Conservation (phyloP, 2,888 invertebrate species). For the Xestia xanthographa region DNA sequence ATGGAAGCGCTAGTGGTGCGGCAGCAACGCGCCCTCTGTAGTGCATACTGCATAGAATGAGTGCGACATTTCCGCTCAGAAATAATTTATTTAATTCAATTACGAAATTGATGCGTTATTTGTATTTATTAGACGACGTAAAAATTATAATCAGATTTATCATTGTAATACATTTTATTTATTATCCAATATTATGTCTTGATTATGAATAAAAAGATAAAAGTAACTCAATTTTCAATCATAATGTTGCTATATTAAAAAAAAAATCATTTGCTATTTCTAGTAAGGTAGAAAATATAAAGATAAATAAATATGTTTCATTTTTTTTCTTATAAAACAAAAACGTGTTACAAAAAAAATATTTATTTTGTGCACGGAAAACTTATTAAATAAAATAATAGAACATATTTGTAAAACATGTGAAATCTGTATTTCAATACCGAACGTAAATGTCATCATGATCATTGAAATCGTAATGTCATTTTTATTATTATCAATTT, state of each 20-base stretch:
- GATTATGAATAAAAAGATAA: rapidly evolving
- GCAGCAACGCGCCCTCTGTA: slow-evolving; percentile 36
- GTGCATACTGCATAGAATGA: neutral
- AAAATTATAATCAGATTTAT: neutral
- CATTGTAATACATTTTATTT: rapidly evolving
- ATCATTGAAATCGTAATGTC: slow-evolving; percentile 67
- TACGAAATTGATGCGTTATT: neutral
- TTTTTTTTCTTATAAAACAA: neutral
- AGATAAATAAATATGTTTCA: too few relatives aligned
- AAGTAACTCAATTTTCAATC: neutral
- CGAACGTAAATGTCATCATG: slow-evolving; percentile 60
- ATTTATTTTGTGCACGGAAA: neutral
- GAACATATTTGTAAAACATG: neutral
- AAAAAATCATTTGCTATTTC: neutral
- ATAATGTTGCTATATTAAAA: slow-evolving; percentile 38
- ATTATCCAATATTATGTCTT: neutral
- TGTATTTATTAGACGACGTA: rapidly evolving
- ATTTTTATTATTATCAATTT: slow-evolving; percentile 73
- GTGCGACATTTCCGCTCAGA: slow-evolving; percentile 48
- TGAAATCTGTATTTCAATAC: slow-evolving; percentile 54
- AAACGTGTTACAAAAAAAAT: neutral
- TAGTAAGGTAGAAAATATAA: slow-evolving; percentile 1
- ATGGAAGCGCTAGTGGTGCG: slow-evolving; percentile 74
- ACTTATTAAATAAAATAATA: neutral
- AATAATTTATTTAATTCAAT: neutral